These are phyloP conservation scores for Callocephalon fimbriatum DNA, from an alignment of 2,113 vertebrate genomes.

Conservation along the genomic window DNA sequence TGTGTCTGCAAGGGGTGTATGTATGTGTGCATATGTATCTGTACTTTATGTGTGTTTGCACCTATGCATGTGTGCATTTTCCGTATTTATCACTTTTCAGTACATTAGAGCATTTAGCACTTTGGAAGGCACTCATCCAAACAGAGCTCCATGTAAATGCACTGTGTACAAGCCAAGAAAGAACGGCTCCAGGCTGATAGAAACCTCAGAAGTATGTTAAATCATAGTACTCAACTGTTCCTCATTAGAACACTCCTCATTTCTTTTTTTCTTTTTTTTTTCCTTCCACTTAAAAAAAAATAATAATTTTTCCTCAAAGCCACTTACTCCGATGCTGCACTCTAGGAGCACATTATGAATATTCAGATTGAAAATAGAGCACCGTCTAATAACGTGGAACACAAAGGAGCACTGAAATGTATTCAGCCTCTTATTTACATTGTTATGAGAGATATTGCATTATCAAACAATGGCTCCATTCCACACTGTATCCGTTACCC, in stretches of 20 bases:
- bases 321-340: conserved; percentile 27
- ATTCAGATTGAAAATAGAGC: conserved; percentile 67
- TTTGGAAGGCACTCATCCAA: conserved; percentile 72
- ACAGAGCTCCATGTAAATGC: conserved; percentile 61
- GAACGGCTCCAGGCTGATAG: conserved; percentile 61
- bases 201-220: conserved; percentile 63
- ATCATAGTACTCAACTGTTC: conserved; percentile 63
- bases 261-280: not conserved
- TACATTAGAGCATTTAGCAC: conserved; percentile 75
- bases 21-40: not conserved
- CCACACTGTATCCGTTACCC: conserved; percentile 5
- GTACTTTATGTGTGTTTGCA: not conserved
- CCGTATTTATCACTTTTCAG: conserved; percentile 77
- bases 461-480: conserved; percentile 38
- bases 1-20: not conserved
- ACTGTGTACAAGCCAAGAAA: conserved; percentile 63
- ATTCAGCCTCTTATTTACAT: conserved; percentile 55
- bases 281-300: conserved; percentile 54
- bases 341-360: conserved; percentile 70
- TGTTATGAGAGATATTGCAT: conserved; percentile 31
- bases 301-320: conserved; percentile 54
- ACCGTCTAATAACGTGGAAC: conserved; percentile 12
- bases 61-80: conserved; percentile 10
- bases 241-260: conserved; percentile 59
- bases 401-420: conserved; percentile 28